These are phyloP conservation scores for Thunnus albacares DNA, from an alignment of 2,797 vertebrate species.

Conservation along the genomic window DNA sequence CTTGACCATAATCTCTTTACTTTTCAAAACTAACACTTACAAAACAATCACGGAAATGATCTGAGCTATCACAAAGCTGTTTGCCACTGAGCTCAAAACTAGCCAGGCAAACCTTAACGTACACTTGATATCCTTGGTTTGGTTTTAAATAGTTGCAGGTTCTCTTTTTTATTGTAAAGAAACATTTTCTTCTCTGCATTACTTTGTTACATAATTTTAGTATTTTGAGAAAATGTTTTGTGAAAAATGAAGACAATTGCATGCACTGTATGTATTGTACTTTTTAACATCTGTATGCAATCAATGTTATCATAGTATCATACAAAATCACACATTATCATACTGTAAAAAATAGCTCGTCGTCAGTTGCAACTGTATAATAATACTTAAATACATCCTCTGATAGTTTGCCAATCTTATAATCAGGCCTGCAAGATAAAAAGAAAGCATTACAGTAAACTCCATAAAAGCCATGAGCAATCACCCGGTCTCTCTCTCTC, in stretches of 20 bases:
- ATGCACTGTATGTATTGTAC: background rate
- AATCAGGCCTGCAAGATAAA: conserved; percentile 49
- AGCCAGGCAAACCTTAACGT: background rate
- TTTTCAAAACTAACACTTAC: conserved; percentile 40
- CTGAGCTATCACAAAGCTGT: conserved; percentile 3
- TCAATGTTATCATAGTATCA: background rate
- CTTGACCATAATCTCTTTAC: conserved; percentile 48
- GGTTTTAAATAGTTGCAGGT: background rate
- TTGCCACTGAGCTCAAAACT: background rate
- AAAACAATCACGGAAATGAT: conserved; percentile 12
- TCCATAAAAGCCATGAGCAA: conserved; percentile 53
- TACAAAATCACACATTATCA: conserved; percentile 2
- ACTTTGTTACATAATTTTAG: too few relatives aligned
- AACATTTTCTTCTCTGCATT: background rate
- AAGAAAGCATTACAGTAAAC: conserved; percentile 63
- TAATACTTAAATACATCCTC: conserved; percentile 49
- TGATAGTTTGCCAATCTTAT: conserved; percentile 47
- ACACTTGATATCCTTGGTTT: background rate
- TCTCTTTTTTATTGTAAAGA: background rate
- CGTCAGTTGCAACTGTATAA: conserved; percentile 17
- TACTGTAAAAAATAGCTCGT: background rate
- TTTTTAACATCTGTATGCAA: background rate
- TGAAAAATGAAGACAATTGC: background rate
- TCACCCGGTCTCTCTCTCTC: conserved; percentile 35
- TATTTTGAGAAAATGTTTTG: background rate